Evolutionary conservation across 2,113 vertebrate genomes (phyloP), one percentile per base, ranked within the genome.

Genomic region (Osmerus eperlanus): DNA sequence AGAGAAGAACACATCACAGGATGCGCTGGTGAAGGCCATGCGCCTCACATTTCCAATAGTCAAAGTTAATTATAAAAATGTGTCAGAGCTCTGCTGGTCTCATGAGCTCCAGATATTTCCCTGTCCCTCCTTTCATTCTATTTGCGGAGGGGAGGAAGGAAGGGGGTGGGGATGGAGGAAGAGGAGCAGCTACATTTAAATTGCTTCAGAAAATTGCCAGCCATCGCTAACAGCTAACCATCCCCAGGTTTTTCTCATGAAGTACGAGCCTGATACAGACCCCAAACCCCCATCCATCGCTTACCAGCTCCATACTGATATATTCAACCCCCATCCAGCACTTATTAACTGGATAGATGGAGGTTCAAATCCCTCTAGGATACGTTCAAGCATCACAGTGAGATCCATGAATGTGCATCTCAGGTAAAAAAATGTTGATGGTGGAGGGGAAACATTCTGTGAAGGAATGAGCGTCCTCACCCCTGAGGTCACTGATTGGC

Each of bases 141-240:
- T 68, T 56, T 68, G 52, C 67, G 55, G 67, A 68, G 53, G 11
- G 67, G 53, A 68, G 21, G 54, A 55, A 14, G 25, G 67, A 68
- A 65, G 21, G 68, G 53, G 25, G 11, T 14, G 65, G 29, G 62
- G 32, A 25, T 36, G 11, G 23, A 72, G 64, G 53, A 71, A 68
- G 47, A 47, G 64, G 72, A 71, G 23, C 1, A 16, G 41, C 72
- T 67, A 74, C 67, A 67, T 71, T 78, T 71, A 78, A 68, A 61
- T 63, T 69, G 65, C 67, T 60, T 70, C 62, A 36, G 67, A 78
- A 62, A 55, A 70, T 74, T 68, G 41, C 72, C 66, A 29, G 32
- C 13, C n/a, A 23, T 19, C n/a, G 9, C 16, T 29, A 52, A n/a
- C n/a, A 68, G 23, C 21, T 21, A 60, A 12, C 58, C 19, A 56